Conservation (phyloP, 2,888 invertebrate species). For the Chaitophorus viminalis region DNA sequence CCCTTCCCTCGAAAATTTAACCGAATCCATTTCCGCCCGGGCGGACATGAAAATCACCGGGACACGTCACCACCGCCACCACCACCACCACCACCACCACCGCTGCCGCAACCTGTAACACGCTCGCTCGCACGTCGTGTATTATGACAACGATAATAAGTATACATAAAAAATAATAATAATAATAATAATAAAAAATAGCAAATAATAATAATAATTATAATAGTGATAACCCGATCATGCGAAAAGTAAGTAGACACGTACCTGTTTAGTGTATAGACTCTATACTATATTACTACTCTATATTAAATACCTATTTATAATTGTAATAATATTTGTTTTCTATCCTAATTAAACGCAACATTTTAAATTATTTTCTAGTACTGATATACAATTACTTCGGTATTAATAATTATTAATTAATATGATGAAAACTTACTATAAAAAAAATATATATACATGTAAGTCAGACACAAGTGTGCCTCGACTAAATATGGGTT, state of each 20-base stretch:
- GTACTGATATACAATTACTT: no score
- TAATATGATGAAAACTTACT: no score
- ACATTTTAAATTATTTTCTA: no score
- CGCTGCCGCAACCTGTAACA: neutral
- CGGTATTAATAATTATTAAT: no score
- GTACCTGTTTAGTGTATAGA: neutral
- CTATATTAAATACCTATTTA: no score
- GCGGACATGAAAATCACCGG: neutral
- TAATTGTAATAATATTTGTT: no score
- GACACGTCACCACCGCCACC: neutral
- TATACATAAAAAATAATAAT: slow-evolving; percentile 10
- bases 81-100: neutral
- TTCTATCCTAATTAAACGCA: no score
- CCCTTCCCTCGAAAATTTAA: neutral
- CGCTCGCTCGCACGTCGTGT: neutral
- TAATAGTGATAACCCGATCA: slow-evolving; percentile 1
- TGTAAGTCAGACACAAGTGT: no score
- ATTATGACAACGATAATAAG: neutral
- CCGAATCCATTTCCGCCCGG: neutral
- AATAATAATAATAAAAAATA: no score
- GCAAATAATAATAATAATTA: neutral
- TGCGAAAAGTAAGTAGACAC: slow-evolving; percentile 32
- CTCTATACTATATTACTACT: no score
- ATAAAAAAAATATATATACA: no score
- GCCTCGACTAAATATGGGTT: no score